Base-by-base conservation (phyloP, 2,888 invertebrate genomes). In the Oligia latruncula region DNA sequence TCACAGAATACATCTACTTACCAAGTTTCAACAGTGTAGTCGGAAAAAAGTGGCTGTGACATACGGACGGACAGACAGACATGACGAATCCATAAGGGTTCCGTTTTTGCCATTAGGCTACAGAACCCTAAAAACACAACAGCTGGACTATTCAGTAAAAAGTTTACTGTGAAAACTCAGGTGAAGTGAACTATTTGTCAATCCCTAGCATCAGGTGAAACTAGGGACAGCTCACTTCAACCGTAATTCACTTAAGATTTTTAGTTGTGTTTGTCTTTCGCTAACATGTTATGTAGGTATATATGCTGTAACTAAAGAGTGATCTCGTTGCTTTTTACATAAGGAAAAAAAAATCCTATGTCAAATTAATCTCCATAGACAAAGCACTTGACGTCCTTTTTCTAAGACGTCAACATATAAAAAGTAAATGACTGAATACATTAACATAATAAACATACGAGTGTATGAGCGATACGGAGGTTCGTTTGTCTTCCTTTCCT, bases 391-490 rank as follows among this genome's bases (percentile, higher is more conserved):
- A 15, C 35, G 60, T 52, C 17, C n/a, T 17, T 62, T 15, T 74
- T 43, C 35, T 23, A 17, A 83, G 70, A 71, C n/a, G 40, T 62
- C 60, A 72, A 68, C 87, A 87, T 71, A 78, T 66, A 81, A 88
- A 87, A 86, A 83, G 62, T 77, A 72, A 82, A 81, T 72, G 52
- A 81, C 82, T 78, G 80, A 82, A 82, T 84, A 87, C 64, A 87
- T 88, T 87, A 71, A 70, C 87, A 84, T 82, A 88, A 70, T 84
- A 82, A 88, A 67, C 20, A 83, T 70, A 52, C 55, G 55, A 71
- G 71, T 76, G 29, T 64, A 60, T 86, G 40, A 62, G 4, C 66
- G 70, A 67, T 76, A 77, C 71, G 71, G 9, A 80, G 81, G 43
- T 87, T 81, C 55, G 71, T 72, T 43, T 43, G 43, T 43, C 43